Evolutionary conservation across 2,113 vertebrate species (phyloP).

Genomic region (Osmerus mordax): DNA sequence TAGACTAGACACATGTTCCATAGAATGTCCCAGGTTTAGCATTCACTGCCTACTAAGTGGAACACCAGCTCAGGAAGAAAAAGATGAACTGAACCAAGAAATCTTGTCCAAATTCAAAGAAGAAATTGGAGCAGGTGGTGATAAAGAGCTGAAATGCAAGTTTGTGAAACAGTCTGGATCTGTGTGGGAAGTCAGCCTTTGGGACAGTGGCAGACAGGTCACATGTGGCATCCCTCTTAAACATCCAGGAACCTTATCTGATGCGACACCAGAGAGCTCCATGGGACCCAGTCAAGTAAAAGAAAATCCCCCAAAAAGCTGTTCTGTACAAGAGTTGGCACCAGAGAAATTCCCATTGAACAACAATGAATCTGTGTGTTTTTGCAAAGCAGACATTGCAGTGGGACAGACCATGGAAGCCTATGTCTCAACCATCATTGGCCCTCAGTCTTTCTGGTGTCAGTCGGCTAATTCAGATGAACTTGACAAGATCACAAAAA

Average conservation of each 20-base stretch:
- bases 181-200: conserved; percentile 55
- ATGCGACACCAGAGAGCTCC: background rate
- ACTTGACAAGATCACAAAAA: conserved; percentile 67
- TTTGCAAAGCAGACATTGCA: conserved; percentile 61
- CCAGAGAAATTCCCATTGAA: background rate
- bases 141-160: conserved; percentile 56
- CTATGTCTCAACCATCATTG: conserved; percentile 68
- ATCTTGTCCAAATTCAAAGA: conserved; percentile 59
- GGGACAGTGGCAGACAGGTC: conserved; percentile 66
- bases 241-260: conserved; percentile 16
- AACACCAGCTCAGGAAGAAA: conserved; percentile 16
- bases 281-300: background rate
- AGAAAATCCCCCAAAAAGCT: background rate
- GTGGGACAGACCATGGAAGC: conserved; percentile 69
- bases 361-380: conserved; percentile 19
- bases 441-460: conserved; percentile 86
- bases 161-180: conserved; percentile 55
- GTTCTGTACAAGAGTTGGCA: background rate
- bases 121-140: conserved; percentile 62
- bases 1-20: conserved; percentile 54
- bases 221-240: conserved; percentile 53
- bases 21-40: conserved; percentile 62
- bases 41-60: conserved; percentile 72
- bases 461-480: conserved; percentile 64
- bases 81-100: conserved; percentile 41